Base-by-base conservation (phyloP, 2,888 invertebrate genomes). In the Agrotis ipsilon region DNA sequence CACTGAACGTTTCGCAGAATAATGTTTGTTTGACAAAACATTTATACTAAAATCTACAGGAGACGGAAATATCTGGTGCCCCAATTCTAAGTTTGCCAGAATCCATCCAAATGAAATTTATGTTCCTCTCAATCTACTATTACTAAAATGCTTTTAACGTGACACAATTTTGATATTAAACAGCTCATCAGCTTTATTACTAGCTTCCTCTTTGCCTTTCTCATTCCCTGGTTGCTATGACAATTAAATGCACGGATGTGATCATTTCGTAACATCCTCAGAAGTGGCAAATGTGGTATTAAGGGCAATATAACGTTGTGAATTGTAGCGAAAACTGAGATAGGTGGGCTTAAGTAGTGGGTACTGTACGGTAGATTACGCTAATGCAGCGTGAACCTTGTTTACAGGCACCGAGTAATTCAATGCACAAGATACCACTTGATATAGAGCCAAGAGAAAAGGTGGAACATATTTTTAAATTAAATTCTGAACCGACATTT, bases 251-350 rank as follows among this genome's bases (percentile, higher is more conserved):
- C 75, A 78, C 92, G 94, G 94, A 94, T 91, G 93, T 88, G 84
- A 89, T 91, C 89, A 94, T 94, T 93, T 92, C 86, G 87, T 85
- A 82, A 89, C 92, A 91, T 94, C 94, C 94, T 92, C 87, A 82
- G 77, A 76, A 82, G 83, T 79, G 72, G 78, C 68, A 67, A 75
- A 80, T 79, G 68, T 84, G 78, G 78, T 82, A 93, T 94, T 94
- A 94, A 79, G 88, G 86, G 86, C 87, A 91, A 92, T 93, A 91
- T 88, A 87, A 76, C 73, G 85, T 75, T 77, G 85, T 75, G 84
- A 89, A 92, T 89, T 86, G 87, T 85, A 83, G 92, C 85, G 90
- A 92, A 92, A 92, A 92, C 84, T 90, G 87, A 79, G 83, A 80
- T 68, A 88, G 82, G 58, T 65, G 62, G 57, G 32, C 54, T 72